Percentiles rank a stretch among this genome's conserved stretches.
phyloP scores from a whole-genome alignment of 2,888 invertebrate species.

The Hecatera dysodea region DNA sequence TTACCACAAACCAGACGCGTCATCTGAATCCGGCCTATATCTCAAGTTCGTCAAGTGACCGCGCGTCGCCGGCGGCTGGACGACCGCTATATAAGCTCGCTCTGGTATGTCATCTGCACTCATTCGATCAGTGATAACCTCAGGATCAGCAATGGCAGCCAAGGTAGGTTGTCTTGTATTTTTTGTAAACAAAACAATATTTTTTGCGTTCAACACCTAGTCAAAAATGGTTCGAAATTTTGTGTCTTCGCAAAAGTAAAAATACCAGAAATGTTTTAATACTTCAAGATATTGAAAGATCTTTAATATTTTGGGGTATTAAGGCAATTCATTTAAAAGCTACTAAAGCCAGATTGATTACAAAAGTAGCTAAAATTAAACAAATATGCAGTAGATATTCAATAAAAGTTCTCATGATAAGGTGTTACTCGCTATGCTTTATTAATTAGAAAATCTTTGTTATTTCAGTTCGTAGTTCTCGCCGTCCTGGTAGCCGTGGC shows the following conservation, averaged over 20 bases:
- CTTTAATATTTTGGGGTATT: neutral
- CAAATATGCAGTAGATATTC: too few species aligned
- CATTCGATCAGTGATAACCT: conserved; percentile 77
- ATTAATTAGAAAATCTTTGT: neutral
- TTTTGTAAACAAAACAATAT: neutral
- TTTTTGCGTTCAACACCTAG: neutral
- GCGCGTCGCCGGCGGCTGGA: conserved; percentile 36
- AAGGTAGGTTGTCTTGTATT: conserved; percentile 72
- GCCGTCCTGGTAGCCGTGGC: conserved; percentile 78
- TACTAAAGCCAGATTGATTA: neutral
- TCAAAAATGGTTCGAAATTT: neutral
- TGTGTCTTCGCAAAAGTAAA: too few species aligned
- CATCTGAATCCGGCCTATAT: conserved; percentile 57
- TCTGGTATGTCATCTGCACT: conserved; percentile 63
- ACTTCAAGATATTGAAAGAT: neutral
- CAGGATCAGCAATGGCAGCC: conserved; percentile 80
- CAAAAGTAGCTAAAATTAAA: too few species aligned
- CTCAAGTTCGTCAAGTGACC: conserved; percentile 69
- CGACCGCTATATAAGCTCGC: conserved; percentile 75
- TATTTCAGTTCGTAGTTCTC: conserved; percentile 82
- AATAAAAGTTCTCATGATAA: too few species aligned
- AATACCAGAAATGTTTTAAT: too few species aligned
- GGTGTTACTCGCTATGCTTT: neutral
- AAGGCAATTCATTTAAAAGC: neutral
- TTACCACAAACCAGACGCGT: conserved; percentile 13